Conservation (phyloP, 2,888 invertebrate genomes). For the Cerceris rybyensis region DNA sequence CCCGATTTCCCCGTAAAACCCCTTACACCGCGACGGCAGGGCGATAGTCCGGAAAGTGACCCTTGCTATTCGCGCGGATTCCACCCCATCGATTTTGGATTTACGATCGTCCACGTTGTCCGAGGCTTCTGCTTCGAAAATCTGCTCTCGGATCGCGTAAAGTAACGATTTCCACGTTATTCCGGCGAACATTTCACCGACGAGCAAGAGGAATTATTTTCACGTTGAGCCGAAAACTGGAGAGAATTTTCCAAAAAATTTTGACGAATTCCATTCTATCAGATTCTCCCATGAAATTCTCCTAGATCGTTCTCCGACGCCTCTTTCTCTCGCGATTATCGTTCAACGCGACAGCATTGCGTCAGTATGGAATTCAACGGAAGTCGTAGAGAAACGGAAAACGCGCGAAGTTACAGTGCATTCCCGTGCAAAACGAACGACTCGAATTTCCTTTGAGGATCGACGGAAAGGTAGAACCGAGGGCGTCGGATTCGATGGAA, state of each 20-base stretch:
- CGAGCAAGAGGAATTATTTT: not conserved
- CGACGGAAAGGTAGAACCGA: too few relatives aligned
- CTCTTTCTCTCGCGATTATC: slow-evolving; percentile 58
- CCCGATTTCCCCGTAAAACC: slow-evolving; percentile 35
- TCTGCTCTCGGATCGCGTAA: not conserved
- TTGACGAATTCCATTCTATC: not conserved
- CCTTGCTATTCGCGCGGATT: slow-evolving; percentile 34
- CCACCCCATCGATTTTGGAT: slow-evolving; percentile 48
- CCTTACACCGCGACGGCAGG: not conserved
- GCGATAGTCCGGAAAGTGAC: slow-evolving; percentile 38
- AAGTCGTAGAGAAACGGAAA: slow-evolving; percentile 11
- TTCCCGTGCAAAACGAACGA: slow-evolving; percentile 3
- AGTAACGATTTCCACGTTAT: not conserved
- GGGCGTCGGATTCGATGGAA: slow-evolving; percentile 19
- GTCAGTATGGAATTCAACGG: slow-evolving; percentile 57
- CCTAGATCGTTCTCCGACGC: slow-evolving; percentile 4
- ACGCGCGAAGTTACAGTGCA: not conserved
- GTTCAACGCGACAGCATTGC: slow-evolving; percentile 56
- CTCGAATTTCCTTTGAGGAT: not conserved
- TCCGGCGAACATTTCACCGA: not conserved
- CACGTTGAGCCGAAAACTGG: not conserved
- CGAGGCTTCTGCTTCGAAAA: slow-evolving; percentile 18
- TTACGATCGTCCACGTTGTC: slow-evolving; percentile 20
- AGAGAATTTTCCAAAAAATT: not conserved
- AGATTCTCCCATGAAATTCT: not conserved